These are phyloP conservation scores for Camelus bactrianus DNA, from an alignment of 2,113 vertebrate genomes.

Conservation along the genomic window DNA sequence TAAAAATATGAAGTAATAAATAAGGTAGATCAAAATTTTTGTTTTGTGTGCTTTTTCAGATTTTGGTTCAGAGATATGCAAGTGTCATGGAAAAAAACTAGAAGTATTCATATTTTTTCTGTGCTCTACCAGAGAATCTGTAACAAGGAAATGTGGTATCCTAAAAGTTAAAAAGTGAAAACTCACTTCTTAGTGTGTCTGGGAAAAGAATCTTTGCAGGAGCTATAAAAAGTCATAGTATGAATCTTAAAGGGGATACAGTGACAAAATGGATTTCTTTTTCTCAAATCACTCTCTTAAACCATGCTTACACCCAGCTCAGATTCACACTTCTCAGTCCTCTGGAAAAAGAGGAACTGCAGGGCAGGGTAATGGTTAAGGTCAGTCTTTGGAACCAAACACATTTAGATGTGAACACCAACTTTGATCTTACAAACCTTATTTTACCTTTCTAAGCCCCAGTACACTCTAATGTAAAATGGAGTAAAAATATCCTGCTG, in stretches of 20 bases:
- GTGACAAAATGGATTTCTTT: not conserved
- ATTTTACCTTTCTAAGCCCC: not conserved
- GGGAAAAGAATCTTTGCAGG: not conserved
- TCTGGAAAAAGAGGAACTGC: not conserved
- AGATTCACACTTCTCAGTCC: not conserved
- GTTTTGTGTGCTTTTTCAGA: not conserved
- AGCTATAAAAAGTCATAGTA: not conserved
- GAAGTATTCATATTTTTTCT: not conserved
- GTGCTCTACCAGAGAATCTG: not conserved
- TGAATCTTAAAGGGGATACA: not conserved
- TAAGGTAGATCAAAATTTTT: not conserved
- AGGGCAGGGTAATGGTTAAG: not conserved
- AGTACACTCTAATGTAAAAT: not conserved
- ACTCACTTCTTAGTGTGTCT: not conserved
- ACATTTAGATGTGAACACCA: not conserved
- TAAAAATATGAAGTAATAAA: not conserved
- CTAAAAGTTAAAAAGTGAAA: conserved; percentile 31
- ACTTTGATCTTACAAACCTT: not conserved
- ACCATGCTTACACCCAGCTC: too few relatives aligned
- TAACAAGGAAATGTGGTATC: not conserved
- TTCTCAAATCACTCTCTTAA: not conserved
- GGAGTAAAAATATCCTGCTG: not conserved
- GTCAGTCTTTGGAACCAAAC: not conserved
- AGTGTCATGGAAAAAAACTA: not conserved
- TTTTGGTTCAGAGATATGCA: not conserved